Conservation (phyloP, 2,113 vertebrate species). For the Turdus rufiventris region DNA sequence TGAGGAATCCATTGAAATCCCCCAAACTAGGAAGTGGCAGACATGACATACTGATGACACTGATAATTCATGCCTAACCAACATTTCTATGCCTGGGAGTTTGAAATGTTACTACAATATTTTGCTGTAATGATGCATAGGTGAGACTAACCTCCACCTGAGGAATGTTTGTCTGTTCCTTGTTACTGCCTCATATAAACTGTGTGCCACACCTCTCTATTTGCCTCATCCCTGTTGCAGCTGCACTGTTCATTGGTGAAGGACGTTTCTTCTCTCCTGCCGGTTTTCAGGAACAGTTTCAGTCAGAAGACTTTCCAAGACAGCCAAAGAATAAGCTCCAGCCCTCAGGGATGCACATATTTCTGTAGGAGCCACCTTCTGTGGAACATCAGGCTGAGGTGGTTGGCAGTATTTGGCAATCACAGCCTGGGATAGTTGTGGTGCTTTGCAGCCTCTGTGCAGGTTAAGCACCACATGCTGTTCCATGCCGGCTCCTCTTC, state of each 20-base stretch:
- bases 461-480: not conserved
- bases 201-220: not conserved
- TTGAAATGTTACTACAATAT: not conserved
- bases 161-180: not conserved
- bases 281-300: not conserved
- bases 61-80: not conserved
- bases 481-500: not conserved
- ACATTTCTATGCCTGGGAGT: not conserved
- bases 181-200: not conserved
- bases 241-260: not conserved
- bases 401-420: not conserved
- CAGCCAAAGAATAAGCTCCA: not conserved
- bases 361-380: not conserved
- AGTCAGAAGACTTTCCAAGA: not conserved
- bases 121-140: not conserved
- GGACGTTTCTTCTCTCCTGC: not conserved
- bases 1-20: not conserved
- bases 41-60: not conserved
- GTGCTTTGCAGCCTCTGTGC: not conserved
- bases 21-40: not conserved
- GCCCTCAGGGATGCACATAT: not conserved
- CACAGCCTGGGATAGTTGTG: not conserved
- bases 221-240: not conserved
- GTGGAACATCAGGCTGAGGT: not conserved
- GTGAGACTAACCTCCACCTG: not conserved